These are phyloP conservation scores for Rhyacophila brunnea DNA, from an alignment of 1,140 invertebrate genomes.

Conservation along the genomic window DNA sequence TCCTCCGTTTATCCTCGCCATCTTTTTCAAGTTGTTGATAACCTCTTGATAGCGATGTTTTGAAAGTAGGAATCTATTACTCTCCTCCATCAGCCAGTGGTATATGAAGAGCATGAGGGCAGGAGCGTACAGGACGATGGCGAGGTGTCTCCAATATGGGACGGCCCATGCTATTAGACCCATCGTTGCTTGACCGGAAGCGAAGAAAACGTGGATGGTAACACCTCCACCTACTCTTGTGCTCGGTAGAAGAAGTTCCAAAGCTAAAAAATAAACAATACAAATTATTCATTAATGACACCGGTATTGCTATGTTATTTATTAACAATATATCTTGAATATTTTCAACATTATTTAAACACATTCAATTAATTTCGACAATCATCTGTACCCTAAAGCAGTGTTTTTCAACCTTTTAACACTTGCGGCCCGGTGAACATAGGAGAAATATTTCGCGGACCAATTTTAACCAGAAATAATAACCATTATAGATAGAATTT, in stretches of 20 bases:
- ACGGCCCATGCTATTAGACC: conserved; percentile 58
- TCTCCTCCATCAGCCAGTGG: conserved; percentile 44
- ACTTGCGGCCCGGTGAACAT: no score
- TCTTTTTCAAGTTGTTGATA: conserved; percentile 58
- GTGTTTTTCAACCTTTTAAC: no score
- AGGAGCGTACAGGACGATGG: conserved; percentile 56
- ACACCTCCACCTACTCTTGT: neutral
- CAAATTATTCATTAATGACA: no score
- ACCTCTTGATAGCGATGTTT: conserved; percentile 64
- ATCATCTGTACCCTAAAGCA: no score
- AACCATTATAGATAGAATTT: no score
- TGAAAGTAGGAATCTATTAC: conserved; percentile 66
- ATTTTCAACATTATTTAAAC: no score
- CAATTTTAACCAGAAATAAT: no score
- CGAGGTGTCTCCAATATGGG: conserved; percentile 59
- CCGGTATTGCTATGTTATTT: no score
- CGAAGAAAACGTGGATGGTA: conserved; percentile 52
- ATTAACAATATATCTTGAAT: no score
- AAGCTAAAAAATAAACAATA: neutral
- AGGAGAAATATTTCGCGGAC: no score
- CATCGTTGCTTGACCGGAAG: conserved; percentile 57
- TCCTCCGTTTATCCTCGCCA: conserved; percentile 65
- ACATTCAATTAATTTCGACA: no score
- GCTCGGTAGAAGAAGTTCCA: neutral
- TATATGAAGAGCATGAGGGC: conserved; percentile 54